phyloP scores from a whole-genome alignment of 2,888 invertebrate genomes.

The Dasysyrphus tricinctus region DNA sequence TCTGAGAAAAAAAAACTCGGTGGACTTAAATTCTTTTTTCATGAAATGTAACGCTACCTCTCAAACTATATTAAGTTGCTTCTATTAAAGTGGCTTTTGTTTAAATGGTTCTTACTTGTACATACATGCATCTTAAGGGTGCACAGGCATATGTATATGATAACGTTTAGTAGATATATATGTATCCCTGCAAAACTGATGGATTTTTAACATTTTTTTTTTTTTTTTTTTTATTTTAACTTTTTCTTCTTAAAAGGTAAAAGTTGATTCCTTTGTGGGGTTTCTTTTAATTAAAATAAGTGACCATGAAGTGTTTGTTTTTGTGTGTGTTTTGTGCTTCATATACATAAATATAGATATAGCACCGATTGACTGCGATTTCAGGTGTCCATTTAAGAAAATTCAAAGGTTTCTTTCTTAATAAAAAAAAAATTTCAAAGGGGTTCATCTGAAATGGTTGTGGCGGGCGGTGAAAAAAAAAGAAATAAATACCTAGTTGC shows the following conservation, averaged over 20 bases:
- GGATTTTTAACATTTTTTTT: slow-evolving; percentile 19
- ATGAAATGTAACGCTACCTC: neutral
- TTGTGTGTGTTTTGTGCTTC: slow-evolving; percentile 35
- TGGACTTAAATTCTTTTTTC: too few relatives aligned
- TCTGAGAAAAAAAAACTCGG: too few relatives aligned
- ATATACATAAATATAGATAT: slow-evolving; percentile 16
- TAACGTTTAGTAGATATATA: neutral
- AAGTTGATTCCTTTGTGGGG: slow-evolving; percentile 65
- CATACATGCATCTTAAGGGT: neutral
- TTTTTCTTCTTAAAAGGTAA: slow-evolving; percentile 28
- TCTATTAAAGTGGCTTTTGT: slow-evolving; percentile 13
- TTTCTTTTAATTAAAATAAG: slow-evolving; percentile 75
- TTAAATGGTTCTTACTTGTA: neutral
- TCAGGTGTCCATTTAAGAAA: slow-evolving; percentile 64
- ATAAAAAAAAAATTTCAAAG: neutral
- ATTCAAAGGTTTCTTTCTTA: slow-evolving; percentile 62
- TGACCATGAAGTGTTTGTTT: slow-evolving; percentile 69
- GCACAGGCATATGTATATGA: neutral
- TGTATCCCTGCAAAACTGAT: neutral
- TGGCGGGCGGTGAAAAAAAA: neutral
- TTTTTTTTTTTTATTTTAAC: neutral
- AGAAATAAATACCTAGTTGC: neutral
- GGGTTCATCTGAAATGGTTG: slow-evolving; percentile 5
- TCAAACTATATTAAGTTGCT: neutral
- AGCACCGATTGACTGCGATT: slow-evolving; percentile 69